These are phyloP conservation scores for western clawed frog (Xenopus tropicalis) DNA, from an alignment of 2,113 vertebrate species.

Conservation along the genomic window DNA sequence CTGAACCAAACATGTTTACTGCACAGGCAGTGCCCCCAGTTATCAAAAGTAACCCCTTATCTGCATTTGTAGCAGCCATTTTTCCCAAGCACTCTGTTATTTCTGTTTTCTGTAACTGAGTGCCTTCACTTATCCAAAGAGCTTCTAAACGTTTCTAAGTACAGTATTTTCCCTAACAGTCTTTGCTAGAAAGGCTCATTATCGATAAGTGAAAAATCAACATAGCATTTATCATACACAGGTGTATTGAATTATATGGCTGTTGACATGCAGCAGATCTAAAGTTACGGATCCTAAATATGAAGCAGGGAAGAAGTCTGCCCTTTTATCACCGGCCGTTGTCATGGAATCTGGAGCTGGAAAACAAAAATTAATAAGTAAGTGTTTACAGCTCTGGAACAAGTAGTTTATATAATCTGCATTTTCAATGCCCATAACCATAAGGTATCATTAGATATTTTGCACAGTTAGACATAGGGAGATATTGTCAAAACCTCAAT, in stretches of 20 bases:
- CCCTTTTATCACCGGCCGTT: too few species aligned
- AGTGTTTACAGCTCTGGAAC: neutral
- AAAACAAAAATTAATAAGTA: neutral
- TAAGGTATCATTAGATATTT: too few species aligned
- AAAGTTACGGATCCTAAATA: neutral
- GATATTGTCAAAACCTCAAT: too few species aligned
- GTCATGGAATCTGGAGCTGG: neutral
- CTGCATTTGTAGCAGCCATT: neutral
- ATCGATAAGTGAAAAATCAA: neutral
- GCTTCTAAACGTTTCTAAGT: slow-evolving; percentile 4
- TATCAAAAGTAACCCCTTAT: neutral
- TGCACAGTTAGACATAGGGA: too few species aligned
- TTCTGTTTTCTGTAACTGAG: slow-evolving; percentile 11
- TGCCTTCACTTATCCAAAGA: slow-evolving; percentile 14
- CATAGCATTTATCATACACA: slow-evolving; percentile 5
- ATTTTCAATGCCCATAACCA: too few species aligned
- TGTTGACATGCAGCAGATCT: slow-evolving; percentile 1
- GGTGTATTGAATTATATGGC: neutral
- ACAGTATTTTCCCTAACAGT: slow-evolving; percentile 2
- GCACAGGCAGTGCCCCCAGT: neutral
- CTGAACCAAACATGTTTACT: neutral
- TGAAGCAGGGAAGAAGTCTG: neutral
- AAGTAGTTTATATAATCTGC: too few species aligned
- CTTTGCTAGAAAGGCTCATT: neutral
- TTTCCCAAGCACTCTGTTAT: neutral